Evolutionary conservation across 2,888 invertebrate species (phyloP), one percentile per base, ranked within the genome.

Genomic region (Trisateles emortualis): DNA sequence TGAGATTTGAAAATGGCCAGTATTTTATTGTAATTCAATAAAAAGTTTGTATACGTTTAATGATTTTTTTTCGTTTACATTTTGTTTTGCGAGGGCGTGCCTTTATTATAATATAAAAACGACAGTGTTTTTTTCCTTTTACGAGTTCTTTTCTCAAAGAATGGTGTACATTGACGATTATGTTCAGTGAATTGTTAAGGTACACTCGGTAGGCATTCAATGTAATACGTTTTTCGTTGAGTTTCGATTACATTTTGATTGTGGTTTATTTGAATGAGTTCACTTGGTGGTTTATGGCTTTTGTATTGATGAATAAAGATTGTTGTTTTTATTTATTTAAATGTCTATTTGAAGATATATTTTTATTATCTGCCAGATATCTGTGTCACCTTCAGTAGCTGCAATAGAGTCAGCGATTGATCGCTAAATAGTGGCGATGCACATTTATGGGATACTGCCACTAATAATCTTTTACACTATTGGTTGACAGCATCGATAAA

Each of bases 1-100:
- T 82, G 78, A 84, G 72, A 87, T 86, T 86, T 80, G 9, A 85
- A 87, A 87, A 89, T 87, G 85, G 84, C 85, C 84, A 87, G 86
- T 86, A 81, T 75, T 81, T 76, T 72, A 74, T 81, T 81, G 76
- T 81, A 79, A 78, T 76, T 77, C 74, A 80, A 75, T 75, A 78
- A 77, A 26, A 79, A 80, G 72, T 85, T 83, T 84, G 81, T 86
- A 79, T 80, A 63, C 60, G 77, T 81, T 78, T 80, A 76, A 78
- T 61, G 52, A 52, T 44, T 59, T 70, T 68, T 77, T 76, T 76
- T 70, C 64, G 51, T 59, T 61, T 57, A 36, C 40, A 67, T 66
- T 69, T 63, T 64, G 62, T 63, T 74, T 29, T 11, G 71, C 59
- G 71, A 57, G 72, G 69, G 78, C 70, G 78, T 68, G 68, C 70